Conservation (phyloP, 2,888 invertebrate species). For the Apamea sordens region DNA sequence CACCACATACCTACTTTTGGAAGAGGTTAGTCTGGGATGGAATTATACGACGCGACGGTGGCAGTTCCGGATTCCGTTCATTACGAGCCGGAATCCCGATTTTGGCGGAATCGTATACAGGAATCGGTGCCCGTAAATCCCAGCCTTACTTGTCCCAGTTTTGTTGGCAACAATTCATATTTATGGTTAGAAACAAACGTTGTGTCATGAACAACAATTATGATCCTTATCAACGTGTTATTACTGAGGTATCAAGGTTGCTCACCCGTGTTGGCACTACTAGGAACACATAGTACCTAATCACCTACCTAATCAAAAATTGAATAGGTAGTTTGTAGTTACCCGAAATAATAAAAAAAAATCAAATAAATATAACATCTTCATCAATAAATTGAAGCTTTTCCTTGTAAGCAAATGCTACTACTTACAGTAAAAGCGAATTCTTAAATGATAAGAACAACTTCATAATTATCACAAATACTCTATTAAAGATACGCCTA, state of each 20-base stretch:
- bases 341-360: no score
- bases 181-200: constrained; percentile 21
- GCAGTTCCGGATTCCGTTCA: constrained; percentile 24
- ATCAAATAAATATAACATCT: no score
- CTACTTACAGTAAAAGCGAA: no score
- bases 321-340: constrained; percentile 10
- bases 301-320: constrained; percentile 35
- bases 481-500: no score
- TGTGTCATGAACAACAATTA: constrained; percentile 17
- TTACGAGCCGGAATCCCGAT: constrained; percentile 11
- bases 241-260: constrained; percentile 47
- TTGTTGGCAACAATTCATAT: background rate
- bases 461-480: no score
- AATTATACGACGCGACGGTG: background rate
- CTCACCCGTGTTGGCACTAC: constrained; percentile 15
- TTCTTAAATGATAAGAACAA: no score
- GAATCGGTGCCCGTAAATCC: background rate
- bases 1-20: background rate
- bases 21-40: background rate
- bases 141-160: background rate
- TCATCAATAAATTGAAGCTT: no score
- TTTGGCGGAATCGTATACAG: constrained; percentile 7
- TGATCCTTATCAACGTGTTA: constrained; percentile 37
- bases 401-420: no score
- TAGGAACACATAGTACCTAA: constrained; percentile 23